Percentiles rank a stretch among this genome's conserved stretches.
Evolutionary conservation across 2,797 vertebrate species (phyloP).

Genomic region (Austrolebias charrua): DNA sequence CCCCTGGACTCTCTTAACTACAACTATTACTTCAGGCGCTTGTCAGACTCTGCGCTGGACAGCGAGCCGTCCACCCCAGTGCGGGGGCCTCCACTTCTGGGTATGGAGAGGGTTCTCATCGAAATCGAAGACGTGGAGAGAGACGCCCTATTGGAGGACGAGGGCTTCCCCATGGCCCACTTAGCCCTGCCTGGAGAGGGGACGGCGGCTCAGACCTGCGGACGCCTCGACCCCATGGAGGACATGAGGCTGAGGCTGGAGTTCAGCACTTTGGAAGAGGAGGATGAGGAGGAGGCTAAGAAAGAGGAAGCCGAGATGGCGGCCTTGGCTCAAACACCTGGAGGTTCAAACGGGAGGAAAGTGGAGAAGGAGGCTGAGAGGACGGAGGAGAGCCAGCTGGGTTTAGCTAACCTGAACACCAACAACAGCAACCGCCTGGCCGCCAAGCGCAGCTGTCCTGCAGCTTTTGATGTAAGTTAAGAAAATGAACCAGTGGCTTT

Average conservation of each 20-base stretch:
- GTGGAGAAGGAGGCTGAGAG: constrained; percentile 51
- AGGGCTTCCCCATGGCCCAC: constrained; percentile 73
- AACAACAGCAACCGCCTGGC: constrained; percentile 91
- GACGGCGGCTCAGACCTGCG: constrained; percentile 79
- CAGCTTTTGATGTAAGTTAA: constrained; percentile 86
- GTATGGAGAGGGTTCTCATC: constrained; percentile 77
- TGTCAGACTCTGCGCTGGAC: constrained; percentile 88
- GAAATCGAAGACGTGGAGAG: constrained; percentile 87
- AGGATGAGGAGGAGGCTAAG: constrained; percentile 76
- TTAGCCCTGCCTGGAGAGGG: constrained; percentile 59
- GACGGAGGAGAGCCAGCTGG: constrained; percentile 71
- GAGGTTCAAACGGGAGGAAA: constrained; percentile 52
- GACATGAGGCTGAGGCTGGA: constrained; percentile 83
- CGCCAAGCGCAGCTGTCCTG: constrained; percentile 78
- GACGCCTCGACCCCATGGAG: constrained; percentile 80
- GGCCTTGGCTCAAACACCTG: constrained; percentile 74
- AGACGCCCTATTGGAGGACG: constrained; percentile 81
- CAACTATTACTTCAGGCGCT: constrained; percentile 87
- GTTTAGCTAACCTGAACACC: constrained; percentile 79
- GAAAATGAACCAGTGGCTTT: background rate
- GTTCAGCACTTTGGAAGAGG: constrained; percentile 81
- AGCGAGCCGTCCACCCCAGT: constrained; percentile 83
- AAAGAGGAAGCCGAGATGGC: constrained; percentile 78
- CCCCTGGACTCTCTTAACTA: constrained; percentile 82
- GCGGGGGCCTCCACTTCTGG: constrained; percentile 75